Evolutionary conservation across 2,113 vertebrate genomes (phyloP), one percentile per base, ranked within the genome.

Genomic region (Hiodon tergisus): DNA sequence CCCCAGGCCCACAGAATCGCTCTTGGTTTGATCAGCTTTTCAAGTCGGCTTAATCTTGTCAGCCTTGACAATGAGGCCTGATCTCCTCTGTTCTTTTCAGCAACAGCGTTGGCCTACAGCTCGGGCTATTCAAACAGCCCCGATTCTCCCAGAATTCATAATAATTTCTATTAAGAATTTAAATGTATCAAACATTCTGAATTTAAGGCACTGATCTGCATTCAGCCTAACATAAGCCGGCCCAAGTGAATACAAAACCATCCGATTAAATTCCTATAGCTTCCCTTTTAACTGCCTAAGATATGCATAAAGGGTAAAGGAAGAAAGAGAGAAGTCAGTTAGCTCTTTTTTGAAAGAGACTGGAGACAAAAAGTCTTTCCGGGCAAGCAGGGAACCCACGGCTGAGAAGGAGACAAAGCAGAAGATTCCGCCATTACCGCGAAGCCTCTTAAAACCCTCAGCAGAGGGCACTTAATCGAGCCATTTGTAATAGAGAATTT

Each of bases 1-100:
- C 60, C 71, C 54, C 52, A 52, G 51, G 78, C 81, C 84, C 58
- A 70, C 74, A 71, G 78, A 83, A 83, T 83, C 79, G 74, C 54
- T 69, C 77, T 4, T 48, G 84, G 84, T 71, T 86, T 86, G 83
- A 89, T 87, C 87, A 85, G 83, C 81, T 86, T 86, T 90, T 85
- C 81, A 81, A 87, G 81, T 79, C 69, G 78, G 84, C 84, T 86
- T 89, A 91, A 88, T 90, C 89, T 88, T 85, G 88, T 89, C 88
- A 86, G 85, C 77, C 81, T 77, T 85, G 85, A 88, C 88, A 90
- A 89, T 87, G 83, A 85, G 67, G 80, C 79, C 85, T 85, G 83
- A 88, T 87, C 85, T 85, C 79, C 78, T 87, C 85, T 86, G 83
- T 90, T 91, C 88, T 86, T 84, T 86, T 80, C 70, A 73, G 81